Evolutionary conservation across 2,888 invertebrate species (phyloP).

Genomic region (Theristus sp.): DNA sequence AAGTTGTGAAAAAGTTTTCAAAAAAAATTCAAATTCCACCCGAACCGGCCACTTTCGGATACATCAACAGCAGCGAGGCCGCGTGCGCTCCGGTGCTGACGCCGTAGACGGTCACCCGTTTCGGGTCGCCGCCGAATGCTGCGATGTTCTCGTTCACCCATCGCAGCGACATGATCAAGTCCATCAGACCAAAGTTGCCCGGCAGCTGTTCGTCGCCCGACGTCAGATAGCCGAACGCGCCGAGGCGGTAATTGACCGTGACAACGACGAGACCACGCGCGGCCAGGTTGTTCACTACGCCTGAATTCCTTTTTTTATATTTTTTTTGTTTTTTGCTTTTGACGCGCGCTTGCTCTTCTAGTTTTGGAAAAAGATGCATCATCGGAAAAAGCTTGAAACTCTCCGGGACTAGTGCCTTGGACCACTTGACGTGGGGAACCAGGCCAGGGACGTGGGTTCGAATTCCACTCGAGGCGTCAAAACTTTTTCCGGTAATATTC

Average conservation of each 20-base stretch:
- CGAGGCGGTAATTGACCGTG: neutral
- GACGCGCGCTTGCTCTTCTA: too few relatives aligned
- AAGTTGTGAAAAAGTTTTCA: too few relatives aligned
- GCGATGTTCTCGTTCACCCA: neutral
- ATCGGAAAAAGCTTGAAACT: too few relatives aligned
- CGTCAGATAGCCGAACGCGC: neutral
- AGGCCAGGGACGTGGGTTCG: too few relatives aligned
- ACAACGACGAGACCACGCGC: neutral
- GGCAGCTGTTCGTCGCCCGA: neutral
- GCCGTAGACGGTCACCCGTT: neutral
- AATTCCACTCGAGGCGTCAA: too few relatives aligned
- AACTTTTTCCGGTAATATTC: too few relatives aligned
- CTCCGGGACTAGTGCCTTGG: too few relatives aligned
- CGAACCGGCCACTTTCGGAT: neutral
- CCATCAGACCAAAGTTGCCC: neutral
- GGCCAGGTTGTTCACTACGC: neutral
- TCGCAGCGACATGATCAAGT: neutral
- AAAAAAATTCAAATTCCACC: too few relatives aligned
- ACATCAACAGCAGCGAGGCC: neutral
- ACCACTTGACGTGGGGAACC: too few relatives aligned
- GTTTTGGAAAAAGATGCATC: too few relatives aligned
- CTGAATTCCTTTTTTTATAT: too few relatives aligned
- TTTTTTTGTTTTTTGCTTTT: too few relatives aligned
- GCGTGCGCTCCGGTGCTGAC: neutral
- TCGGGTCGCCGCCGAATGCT: neutral